A percentile compares a stretch with the other conserved stretches of the same genome.
Conservation (phyloP, 1,140 invertebrate species). For the Penaeus indicus region DNA sequence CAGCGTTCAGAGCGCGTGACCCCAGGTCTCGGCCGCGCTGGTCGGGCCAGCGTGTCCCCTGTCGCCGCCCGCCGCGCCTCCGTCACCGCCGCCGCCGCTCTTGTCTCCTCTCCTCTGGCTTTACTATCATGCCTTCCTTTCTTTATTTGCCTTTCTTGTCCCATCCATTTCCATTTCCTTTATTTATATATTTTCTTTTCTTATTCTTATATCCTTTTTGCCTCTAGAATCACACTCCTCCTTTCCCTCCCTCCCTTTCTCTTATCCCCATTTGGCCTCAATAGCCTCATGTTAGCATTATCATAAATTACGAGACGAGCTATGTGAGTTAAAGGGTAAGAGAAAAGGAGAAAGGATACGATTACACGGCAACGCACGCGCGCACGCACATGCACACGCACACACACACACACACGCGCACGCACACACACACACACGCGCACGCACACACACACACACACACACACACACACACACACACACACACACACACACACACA, state of each 20-base stretch:
- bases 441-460: not conserved
- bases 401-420: not conserved
- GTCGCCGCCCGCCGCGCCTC: no score
- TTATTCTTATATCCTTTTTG: conserved; percentile 26
- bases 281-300: not conserved
- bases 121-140: no score
- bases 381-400: not conserved
- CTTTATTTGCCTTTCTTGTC: conserved; percentile 64
- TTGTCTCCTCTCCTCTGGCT: no score
- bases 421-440: not conserved
- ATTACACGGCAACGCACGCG: not conserved
- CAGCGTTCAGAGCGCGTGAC: no score
- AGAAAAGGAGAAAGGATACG: not conserved
- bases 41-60: no score
- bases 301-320: no score
- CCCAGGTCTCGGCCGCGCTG: no score
- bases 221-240: not conserved
- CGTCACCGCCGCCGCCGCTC: no score
- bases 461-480: not conserved
- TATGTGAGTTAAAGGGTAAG: not conserved
- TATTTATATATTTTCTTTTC: conserved; percentile 15
- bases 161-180: conserved; percentile 65
- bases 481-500: not conserved
- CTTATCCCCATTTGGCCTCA: not conserved
- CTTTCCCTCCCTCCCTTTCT: not conserved